phyloP scores from a whole-genome alignment of 1,140 invertebrate species.

The Musca vetustissima region DNA sequence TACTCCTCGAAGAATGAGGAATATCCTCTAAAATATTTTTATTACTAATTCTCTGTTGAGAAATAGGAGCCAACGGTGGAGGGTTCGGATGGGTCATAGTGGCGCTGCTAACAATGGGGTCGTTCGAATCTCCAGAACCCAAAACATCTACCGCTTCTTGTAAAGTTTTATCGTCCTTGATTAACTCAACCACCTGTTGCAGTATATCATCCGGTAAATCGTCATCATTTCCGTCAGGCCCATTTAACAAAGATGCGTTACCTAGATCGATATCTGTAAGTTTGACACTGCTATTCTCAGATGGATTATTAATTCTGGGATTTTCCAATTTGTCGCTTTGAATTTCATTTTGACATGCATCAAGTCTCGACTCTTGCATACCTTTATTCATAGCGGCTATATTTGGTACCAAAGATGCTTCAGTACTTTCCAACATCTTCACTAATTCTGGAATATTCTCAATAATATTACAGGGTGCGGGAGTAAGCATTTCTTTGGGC shows the following conservation, averaged over 20 bases:
- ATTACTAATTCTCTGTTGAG: not conserved
- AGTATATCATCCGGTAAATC: conserved; percentile 63
- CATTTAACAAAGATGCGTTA: conserved; percentile 35
- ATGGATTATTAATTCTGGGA: not conserved
- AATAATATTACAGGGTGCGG: conserved; percentile 16
- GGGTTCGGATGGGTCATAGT: not conserved
- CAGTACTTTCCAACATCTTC: conserved; percentile 52
- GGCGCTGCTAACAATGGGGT: not conserved
- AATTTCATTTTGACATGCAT: not conserved
- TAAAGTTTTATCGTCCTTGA: conserved; percentile 66
- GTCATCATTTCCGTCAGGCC: conserved; percentile 63
- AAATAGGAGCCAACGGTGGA: conserved; percentile 2
- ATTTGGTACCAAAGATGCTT: conserved; percentile 33
- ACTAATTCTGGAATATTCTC: conserved; percentile 52
- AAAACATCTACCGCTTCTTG: conserved; percentile 66
- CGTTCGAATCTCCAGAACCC: conserved; percentile 5
- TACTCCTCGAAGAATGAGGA: conserved; percentile 14
- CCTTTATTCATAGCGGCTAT: not conserved
- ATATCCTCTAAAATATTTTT: conserved; percentile 3
- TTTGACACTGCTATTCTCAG: not conserved
- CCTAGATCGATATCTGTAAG: conserved; percentile 36
- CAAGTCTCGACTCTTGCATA: not conserved
- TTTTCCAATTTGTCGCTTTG: not conserved
- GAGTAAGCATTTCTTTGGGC: conserved; percentile 13
- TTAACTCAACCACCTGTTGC: conserved; percentile 67